Conservation (phyloP, 2,113 vertebrate genomes). For the Pseudorhombus dupliciocellatus region DNA sequence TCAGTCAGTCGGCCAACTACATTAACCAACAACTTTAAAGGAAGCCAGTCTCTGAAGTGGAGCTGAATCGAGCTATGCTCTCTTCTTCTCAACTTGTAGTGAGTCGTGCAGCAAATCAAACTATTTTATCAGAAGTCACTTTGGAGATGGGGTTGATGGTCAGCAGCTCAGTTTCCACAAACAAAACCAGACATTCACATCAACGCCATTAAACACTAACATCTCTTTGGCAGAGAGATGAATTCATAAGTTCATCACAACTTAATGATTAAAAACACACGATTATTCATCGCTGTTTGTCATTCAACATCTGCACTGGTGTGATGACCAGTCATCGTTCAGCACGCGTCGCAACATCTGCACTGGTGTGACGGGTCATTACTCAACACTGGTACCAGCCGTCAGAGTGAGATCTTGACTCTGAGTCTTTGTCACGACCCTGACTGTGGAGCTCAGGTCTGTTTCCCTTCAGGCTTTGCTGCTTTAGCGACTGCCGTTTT, state of each 20-base stretch:
- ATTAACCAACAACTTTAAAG: conserved; percentile 52
- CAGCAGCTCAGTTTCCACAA: too few species aligned
- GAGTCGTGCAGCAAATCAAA: conserved; percentile 16
- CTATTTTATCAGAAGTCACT: too few species aligned
- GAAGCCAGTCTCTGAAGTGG: conserved; percentile 43
- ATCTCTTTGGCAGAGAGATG: too few species aligned
- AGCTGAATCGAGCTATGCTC: conserved; percentile 46
- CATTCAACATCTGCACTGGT: background rate
- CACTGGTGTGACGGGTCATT: background rate
- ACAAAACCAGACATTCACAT: too few species aligned
- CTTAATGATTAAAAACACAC: background rate
- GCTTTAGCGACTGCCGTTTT: background rate
- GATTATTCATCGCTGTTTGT: background rate
- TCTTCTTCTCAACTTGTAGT: conserved; percentile 25
- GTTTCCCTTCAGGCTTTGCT: background rate
- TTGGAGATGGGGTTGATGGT: too few species aligned
- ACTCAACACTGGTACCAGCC: background rate
- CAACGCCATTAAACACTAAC: too few species aligned
- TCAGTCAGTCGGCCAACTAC: conserved; percentile 29
- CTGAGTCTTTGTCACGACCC: background rate
- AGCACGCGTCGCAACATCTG: too few species aligned
- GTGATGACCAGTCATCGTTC: background rate
- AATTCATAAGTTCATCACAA: background rate
- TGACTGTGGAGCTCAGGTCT: conserved; percentile 1
- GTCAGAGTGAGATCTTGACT: conserved; percentile 15